A percentile compares a stretch with the other conserved stretches of the same genome.
phyloP scores from a whole-genome alignment of 2,888 invertebrate genomes.

The Palloptera scutellata region DNA sequence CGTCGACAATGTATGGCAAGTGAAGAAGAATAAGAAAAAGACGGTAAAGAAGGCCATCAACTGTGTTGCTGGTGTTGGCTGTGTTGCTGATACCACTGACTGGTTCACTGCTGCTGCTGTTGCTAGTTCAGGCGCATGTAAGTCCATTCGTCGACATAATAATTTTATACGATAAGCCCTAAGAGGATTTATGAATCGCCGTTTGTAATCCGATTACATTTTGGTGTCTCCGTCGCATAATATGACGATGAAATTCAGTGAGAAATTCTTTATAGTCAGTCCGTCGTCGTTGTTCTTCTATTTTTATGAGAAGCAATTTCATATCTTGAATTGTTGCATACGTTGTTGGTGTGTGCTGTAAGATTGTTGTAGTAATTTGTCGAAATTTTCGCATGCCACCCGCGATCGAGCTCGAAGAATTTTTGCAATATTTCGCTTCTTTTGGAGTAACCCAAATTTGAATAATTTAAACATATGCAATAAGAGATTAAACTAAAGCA shows the following conservation, averaged over 20 bases:
- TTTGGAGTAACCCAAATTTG: too few relatives aligned
- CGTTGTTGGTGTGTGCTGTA: slow-evolving; percentile 13
- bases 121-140: slow-evolving; percentile 19
- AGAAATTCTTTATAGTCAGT: not conserved
- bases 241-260: not conserved
- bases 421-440: too few relatives aligned
- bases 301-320: not conserved
- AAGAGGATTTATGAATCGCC: slow-evolving; percentile 48
- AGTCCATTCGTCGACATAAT: slow-evolving; percentile 41
- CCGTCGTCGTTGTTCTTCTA: not conserved
- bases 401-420: too few relatives aligned
- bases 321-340: too few relatives aligned
- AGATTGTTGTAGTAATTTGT: slow-evolving; percentile 29
- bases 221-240: slow-evolving; percentile 11
- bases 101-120: slow-evolving; percentile 2
- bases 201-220: slow-evolving; percentile 47
- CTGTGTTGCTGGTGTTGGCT: not conserved
- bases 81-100: not conserved
- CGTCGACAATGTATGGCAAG: not conserved
- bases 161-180: slow-evolving; percentile 43
- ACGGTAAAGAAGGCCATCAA: not conserved
- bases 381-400: slow-evolving; percentile 7
- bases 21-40: not conserved
- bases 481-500: too few relatives aligned
- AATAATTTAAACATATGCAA: too few relatives aligned